Base-by-base conservation (phyloP, 1,140 invertebrate genomes). In the Atta cephalotes region DNA sequence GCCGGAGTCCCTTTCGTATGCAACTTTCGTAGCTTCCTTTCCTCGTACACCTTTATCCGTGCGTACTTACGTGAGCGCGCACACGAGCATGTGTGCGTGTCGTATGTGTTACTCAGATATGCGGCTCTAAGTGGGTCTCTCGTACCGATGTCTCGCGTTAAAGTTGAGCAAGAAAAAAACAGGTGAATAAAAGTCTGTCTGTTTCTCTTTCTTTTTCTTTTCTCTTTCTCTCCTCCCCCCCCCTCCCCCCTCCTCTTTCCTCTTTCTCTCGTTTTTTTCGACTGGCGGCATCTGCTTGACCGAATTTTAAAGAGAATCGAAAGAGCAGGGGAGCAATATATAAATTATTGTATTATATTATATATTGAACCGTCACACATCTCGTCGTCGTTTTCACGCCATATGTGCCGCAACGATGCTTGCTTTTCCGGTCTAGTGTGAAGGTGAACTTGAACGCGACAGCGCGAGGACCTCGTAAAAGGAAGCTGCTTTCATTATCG, bases 1-100 rank as follows among this genome's bases (percentile, higher is more conserved):
- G 79, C 51, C 21, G 49, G 35, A 35, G 72, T 87, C 70, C 87
- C 85, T 90, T 91, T 90, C 79, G 90, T 91, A 91, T 90, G 89
- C 87, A 89, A 89, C 90, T 91, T 89, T 89, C 89, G 89, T 91
- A 87, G 89, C 85, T 90, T 90, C 89, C 88, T 90, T 87, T 86
- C 87, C 82, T 77, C 70, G 87, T 89, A 85, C 89, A 91, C 87
- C 74, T 91, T 89, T 89, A 91, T 87, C 68, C 89, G 62, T 72
- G 89, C 78, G 78, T 81, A 81, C 86, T 78, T 65, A 85, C 60
- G 63, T 49, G 68, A 79, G 63, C 65, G 66, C 87, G 60, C 21
- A 63, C 21, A 28, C 81, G 28, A 16, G 39, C 39, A 31, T 18
- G 51, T 51, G 35, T 81, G 21, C 35, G 18, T 71, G 28, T 56